These are phyloP conservation scores for Papilio machaon DNA, from an alignment of 1,140 invertebrate species.

Conservation along the genomic window DNA sequence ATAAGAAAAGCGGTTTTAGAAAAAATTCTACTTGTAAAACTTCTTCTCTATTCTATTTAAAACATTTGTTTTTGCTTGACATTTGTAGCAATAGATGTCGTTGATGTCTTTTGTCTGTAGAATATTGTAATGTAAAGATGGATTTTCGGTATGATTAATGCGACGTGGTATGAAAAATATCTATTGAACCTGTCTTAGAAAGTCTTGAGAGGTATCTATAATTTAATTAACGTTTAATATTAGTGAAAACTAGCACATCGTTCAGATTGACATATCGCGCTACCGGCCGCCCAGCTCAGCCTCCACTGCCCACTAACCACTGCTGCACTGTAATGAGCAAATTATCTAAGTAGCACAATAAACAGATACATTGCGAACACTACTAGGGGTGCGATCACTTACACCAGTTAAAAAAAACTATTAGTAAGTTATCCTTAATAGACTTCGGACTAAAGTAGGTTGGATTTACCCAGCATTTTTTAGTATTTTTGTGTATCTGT, in stretches of 20 bases:
- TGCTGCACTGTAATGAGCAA: constrained; percentile 54
- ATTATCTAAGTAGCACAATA: constrained; percentile 55
- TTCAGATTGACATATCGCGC: constrained; percentile 36
- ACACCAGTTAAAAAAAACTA: not conserved
- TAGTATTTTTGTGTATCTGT: not conserved
- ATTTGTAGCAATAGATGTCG: not conserved
- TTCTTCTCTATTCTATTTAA: no score
- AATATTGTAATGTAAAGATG: no score
- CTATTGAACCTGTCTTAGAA: not conserved
- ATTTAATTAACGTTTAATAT: not conserved
- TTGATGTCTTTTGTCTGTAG: not conserved
- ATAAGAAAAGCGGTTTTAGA: no score
- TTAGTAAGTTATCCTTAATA: no score
- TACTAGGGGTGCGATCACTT: not conserved
- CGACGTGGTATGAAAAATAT: not conserved
- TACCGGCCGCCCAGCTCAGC: constrained; percentile 38
- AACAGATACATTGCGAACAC: constrained; percentile 40
- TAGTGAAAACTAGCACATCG: constrained; percentile 22
- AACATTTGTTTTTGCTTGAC: no score
- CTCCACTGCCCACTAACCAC: constrained; percentile 6
- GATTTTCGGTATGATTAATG: no score
- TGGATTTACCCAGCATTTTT: no score
- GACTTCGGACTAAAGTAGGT: no score
- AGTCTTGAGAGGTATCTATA: not conserved
- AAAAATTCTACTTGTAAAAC: no score